phyloP scores from a whole-genome alignment of 1,140 invertebrate genomes.

The Kradibia gibbosae region DNA sequence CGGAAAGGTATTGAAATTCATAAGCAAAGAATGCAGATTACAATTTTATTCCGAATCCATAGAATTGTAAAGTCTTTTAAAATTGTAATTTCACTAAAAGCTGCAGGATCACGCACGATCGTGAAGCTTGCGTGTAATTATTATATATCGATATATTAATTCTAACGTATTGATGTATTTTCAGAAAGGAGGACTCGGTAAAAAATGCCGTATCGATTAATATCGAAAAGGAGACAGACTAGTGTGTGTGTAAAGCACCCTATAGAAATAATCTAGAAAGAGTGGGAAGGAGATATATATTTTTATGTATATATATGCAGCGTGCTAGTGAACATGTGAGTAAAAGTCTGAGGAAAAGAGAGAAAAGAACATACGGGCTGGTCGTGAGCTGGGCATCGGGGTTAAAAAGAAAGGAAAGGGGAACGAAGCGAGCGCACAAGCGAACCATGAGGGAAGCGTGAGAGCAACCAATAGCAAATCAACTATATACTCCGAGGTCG shows the following conservation, averaged over 20 bases:
- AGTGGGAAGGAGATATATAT: slow-evolving; percentile 28
- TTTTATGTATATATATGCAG: no score
- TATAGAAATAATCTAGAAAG: slow-evolving; percentile 30
- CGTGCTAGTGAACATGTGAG: no score
- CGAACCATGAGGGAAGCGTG: slow-evolving; percentile 27
- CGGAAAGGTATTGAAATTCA: no score
- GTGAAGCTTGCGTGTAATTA: neutral
- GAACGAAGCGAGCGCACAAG: neutral
- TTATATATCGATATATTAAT: neutral
- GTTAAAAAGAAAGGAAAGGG: slow-evolving; percentile 45
- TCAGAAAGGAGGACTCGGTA: neutral
- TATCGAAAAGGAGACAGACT: neutral
- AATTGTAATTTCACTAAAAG: neutral
- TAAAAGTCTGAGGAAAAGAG: neutral
- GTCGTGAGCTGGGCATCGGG: slow-evolving; percentile 27
- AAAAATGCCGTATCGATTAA: neutral
- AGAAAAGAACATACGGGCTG: slow-evolving; percentile 23
- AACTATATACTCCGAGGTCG: slow-evolving; percentile 32
- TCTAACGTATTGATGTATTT: neutral
- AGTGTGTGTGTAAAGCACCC: slow-evolving; percentile 20
- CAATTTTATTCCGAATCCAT: no score
- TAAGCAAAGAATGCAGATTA: no score
- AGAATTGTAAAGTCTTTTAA: no score
- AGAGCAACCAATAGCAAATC: slow-evolving; percentile 36
- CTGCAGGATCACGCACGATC: neutral